Base-by-base conservation (phyloP, 2,113 vertebrate species). In the Tamias sibiricus region DNA sequence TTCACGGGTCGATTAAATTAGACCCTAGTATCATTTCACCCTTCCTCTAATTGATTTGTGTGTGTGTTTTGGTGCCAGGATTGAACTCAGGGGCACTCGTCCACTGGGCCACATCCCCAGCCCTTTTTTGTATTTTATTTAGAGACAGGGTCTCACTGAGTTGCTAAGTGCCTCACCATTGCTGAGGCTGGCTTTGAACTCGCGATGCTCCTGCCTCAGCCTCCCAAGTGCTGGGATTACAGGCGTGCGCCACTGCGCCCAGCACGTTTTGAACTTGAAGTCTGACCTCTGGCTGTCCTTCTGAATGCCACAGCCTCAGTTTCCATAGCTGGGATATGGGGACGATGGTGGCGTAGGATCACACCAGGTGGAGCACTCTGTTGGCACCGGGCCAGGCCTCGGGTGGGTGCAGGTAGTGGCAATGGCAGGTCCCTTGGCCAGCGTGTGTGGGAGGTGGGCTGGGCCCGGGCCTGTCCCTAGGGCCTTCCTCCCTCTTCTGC, bases 361-460 rank as follows among this genome's bases (percentile, higher is more conserved):
- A 7, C 1, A 1, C 1, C 9, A 24, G 82, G 59, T 10, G 1
- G 40, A 24, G 66, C 6, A 12, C 19, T n/a, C 42, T n/a, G 62
- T n/a, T 20, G 26, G 62, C 4, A 30, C 26, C 62, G 14, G 62
- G 11, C 4, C 30, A 35, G 11, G 6, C 64, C 30, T 5, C 13
- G 32, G 64, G 12, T 1, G 0, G 1, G 40, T 17, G 57, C 2
- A 30, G 30, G 40, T 13, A 4, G 19, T 35, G 40, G 59, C 22
- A 8, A 6, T 11, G 24, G 30, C 22, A 0, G 0, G 52, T 42
- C 76, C 12, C 35, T 4, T 0, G 4, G 20, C 2, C 0, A 30
- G 77, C 1, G 16, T 0, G 4, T 24, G 57, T 49, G 42, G 10
- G n/a, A 1, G 4, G 52, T 8, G 40, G 47, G 2, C 0, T 2